phyloP scores from a whole-genome alignment of 2,113 vertebrate species.

The Colius striatus region DNA sequence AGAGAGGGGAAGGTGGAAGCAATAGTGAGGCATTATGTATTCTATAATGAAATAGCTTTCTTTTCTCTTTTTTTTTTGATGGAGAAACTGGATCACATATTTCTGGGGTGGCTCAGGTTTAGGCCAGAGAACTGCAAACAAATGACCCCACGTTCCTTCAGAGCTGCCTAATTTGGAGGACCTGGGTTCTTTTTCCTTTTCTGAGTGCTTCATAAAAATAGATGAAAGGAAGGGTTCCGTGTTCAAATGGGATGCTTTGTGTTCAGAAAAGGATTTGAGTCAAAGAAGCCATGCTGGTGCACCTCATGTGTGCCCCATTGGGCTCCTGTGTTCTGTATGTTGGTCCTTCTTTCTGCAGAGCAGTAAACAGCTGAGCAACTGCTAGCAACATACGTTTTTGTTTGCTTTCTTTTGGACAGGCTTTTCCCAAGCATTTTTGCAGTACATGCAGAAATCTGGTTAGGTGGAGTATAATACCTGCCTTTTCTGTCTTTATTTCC shows the following conservation, averaged over 20 bases:
- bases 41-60: neutral
- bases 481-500: neutral
- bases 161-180: neutral
- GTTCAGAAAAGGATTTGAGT: constrained; percentile 17
- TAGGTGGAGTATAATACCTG: neutral
- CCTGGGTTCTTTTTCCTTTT: neutral
- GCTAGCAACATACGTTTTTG: neutral
- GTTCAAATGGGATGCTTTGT: constrained; percentile 4
- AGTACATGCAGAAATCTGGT: neutral
- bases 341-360: neutral
- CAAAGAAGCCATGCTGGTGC: constrained; percentile 25
- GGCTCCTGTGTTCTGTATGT: neutral
- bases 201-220: constrained; percentile 9
- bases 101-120: neutral
- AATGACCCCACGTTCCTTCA: neutral
- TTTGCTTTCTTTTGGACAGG: constrained; percentile 3
- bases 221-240: constrained; percentile 14
- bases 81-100: neutral
- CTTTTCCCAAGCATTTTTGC: neutral
- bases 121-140: neutral
- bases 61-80: neutral
- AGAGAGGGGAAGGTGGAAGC: neutral
- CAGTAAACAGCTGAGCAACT: neutral
- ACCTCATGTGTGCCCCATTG: neutral
- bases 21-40: neutral